phyloP scores from a whole-genome alignment of 2,888 invertebrate genomes.

The Cephus sareptanus region DNA sequence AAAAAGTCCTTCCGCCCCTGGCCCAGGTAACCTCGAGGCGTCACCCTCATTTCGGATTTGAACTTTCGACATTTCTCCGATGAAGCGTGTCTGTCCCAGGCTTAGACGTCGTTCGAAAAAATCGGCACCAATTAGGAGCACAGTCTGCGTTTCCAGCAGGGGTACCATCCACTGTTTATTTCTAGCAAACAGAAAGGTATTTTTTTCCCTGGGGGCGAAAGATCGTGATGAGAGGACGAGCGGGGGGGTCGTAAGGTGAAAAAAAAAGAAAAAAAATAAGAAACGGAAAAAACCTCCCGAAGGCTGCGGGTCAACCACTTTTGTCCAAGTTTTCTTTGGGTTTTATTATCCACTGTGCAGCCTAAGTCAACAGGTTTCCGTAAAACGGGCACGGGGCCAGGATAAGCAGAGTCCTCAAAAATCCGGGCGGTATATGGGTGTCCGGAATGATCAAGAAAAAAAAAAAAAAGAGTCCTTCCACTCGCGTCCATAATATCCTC shows the following conservation, averaged over 20 bases:
- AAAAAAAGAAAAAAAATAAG: conserved; percentile 16
- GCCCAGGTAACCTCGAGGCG: neutral
- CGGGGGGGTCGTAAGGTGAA: conserved; percentile 22
- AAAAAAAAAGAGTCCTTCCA: neutral
- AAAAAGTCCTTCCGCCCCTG: neutral
- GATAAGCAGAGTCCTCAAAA: neutral
- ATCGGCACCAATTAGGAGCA: conserved; percentile 34
- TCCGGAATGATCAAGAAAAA: neutral
- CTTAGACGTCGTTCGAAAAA: neutral
- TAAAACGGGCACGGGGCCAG: conserved; percentile 15
- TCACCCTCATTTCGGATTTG: neutral
- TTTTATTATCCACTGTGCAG: conserved; percentile 35
- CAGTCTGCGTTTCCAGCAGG: neutral
- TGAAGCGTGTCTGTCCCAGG: neutral
- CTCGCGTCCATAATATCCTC: conserved; percentile 25
- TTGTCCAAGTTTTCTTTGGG: conserved; percentile 35
- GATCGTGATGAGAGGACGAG: conserved; percentile 7
- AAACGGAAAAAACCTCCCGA: conserved; percentile 1
- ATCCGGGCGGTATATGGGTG: neutral
- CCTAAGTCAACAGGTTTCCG: conserved; percentile 46
- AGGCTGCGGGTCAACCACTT: conserved; percentile 9
- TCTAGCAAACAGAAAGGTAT: conserved; percentile 34
- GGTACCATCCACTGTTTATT: conserved; percentile 38
- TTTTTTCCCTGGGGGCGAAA: neutral
- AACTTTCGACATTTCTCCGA: neutral